These are phyloP conservation scores for Lepidocyrtoides sp. DNA, from an alignment of 2,888 invertebrate genomes.

Conservation along the genomic window DNA sequence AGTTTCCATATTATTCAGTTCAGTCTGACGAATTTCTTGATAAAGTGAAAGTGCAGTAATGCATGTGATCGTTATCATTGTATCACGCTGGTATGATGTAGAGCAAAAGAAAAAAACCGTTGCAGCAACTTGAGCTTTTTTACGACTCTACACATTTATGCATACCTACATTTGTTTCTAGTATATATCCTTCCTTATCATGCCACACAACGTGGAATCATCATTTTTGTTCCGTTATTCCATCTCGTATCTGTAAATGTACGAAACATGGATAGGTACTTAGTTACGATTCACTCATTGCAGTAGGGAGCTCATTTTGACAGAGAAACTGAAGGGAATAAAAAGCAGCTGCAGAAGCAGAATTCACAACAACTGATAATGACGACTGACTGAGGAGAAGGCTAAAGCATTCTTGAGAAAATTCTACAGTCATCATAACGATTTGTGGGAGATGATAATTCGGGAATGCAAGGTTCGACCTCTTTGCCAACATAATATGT, in stretches of 20 bases:
- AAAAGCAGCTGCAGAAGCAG: not conserved
- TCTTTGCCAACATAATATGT: not conserved
- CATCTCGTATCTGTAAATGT: not conserved
- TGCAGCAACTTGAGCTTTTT: slow-evolving; percentile 14
- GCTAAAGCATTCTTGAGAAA: slow-evolving; percentile 2
- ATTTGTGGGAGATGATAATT: slow-evolving; percentile 7
- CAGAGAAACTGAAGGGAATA: not conserved
- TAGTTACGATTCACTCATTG: not conserved
- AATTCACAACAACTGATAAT: not conserved
- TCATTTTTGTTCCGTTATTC: not conserved
- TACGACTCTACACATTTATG: not conserved
- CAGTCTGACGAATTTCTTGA: slow-evolving; percentile 7
- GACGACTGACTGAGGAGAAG: slow-evolving; percentile 11
- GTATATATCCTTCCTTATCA: too few species aligned
- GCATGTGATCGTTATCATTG: slow-evolving; percentile 29
- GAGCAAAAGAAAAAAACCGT: not conserved
- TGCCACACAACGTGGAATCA: not conserved
- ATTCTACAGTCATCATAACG: not conserved
- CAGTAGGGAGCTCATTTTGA: not conserved
- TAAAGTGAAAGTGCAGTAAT: slow-evolving; percentile 39
- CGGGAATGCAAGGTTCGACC: not conserved
- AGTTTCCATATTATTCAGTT: not conserved
- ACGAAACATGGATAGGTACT: too few species aligned
- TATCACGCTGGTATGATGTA: not conserved
- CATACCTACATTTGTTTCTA: too few species aligned